Evolutionary conservation across 2,888 invertebrate genomes (phyloP), one percentile per base, ranked within the genome.

Genomic region (Epinotia brunnichana): DNA sequence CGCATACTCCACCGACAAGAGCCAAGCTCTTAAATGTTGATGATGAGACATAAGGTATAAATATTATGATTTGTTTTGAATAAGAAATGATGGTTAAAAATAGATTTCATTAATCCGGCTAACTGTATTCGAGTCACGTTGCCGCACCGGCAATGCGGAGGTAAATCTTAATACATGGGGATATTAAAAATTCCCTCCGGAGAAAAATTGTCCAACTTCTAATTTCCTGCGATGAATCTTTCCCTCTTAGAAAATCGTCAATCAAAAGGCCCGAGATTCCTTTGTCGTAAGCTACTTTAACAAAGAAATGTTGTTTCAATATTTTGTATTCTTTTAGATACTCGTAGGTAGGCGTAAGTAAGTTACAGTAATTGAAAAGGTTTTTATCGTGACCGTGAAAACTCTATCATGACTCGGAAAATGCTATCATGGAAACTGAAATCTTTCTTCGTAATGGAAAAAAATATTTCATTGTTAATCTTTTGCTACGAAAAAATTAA

Each of bases 221-320:
- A 86, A 88, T 88, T 88, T 87, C 79, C 82, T 77, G 82, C 80
- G 83, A 86, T 82, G 82, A 82, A 85, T 84, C 83, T 86, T 86
- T 84, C 83, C 82, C 83, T 84, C 80, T 88, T 85, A 84, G 82
- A 81, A 87, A 88, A 87, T 88, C 89, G 83, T 86, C 88, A 85
- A 87, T 87, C 70, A 85, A 85, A 86, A 83, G 81, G 78, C 79
- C 77, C 78, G 76, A 79, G 80, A 85, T 84, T 84, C 79, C 78
- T 82, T 82, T 83, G 79, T 79, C 80, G 81, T 79, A 82, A 82
- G 83, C 81, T 79, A 79, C 77, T 84, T 81, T 77, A 75, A 77
- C 80, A 81, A 78, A 80, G 77, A 77, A 81, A 79, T 76, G 80
- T 80, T 80, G 78, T 76, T 74, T 80, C 80, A 80, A 81, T 75